Evolutionary conservation across 2,888 invertebrate species (phyloP), one percentile per base, ranked within the genome.

Genomic region (Tipula vernalis): DNA sequence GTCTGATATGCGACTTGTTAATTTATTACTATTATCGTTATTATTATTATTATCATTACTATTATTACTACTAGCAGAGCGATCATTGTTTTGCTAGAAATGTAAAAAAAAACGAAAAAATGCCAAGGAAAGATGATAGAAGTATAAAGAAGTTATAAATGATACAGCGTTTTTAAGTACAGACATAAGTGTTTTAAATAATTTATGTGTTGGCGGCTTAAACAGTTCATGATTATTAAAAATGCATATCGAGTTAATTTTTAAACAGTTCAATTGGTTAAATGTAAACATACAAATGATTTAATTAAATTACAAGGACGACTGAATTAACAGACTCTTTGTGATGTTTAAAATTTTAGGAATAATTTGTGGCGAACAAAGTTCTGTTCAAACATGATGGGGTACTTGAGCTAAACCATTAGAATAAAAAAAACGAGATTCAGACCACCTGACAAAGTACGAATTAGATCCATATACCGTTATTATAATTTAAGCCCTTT

Each of bases 21-120:
- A 42, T 85, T 85, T 85, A 42, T 18, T 85, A 18, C 41, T 85
- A 85, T 85, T 85, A 84, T 84, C 84, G 39, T 39, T 36, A 84
- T 6, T 86, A 18, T 39, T 36, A 84, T n/a, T 86, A 42, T 86
- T 86, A 86, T 44, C 44, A 10, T 42, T 86, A 86, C 18, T 86
- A 86, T 42, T 86, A 86, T 86, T 86, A 44, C 36, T 36, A 85
- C 36, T 41, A 85, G 41, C 36, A 85, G 84, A 71, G 71, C 71
- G 71, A 71, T 84, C 84, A 84, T 39, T 84, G 84, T 84, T 84
- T 84, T 84, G 84, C 84, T 84, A 84, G 15, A 84, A 84, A 84
- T 36, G 84, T 39, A 84, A 84, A 84, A 41, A 28, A 36, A 84
- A 84, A 1, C 1, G 36, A 84, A 84, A 84, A 36, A 84, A 84